A percentile compares a stretch with the other conserved stretches of the same genome.
phyloP scores from a whole-genome alignment of 1,140 invertebrate species.

The Neocloeon triangulifer region DNA sequence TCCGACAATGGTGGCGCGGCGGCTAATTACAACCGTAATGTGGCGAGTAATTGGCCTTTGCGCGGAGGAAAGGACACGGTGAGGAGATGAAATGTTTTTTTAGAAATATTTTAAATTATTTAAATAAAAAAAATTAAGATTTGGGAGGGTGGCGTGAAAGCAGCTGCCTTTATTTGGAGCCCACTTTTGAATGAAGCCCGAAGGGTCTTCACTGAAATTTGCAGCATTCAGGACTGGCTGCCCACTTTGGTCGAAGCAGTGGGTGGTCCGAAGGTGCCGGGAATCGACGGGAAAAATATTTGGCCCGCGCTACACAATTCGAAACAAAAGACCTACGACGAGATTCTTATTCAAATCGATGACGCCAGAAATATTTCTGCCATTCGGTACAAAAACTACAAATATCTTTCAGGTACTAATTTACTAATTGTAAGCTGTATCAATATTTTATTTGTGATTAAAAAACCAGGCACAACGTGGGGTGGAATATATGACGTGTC shows the following conservation, averaged over 20 bases:
- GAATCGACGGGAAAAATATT: constrained; percentile 23
- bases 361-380: constrained; percentile 7
- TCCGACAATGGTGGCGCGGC: constrained; percentile 21
- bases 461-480: background rate
- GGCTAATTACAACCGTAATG: background rate
- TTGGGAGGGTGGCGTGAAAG: constrained; percentile 43
- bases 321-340: constrained; percentile 4
- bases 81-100: constrained; percentile 1
- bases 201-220: constrained; percentile 28
- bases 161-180: constrained; percentile 30
- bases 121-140: too few species aligned
- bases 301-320: constrained; percentile 17
- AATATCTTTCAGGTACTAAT: background rate
- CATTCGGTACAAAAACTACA: background rate
- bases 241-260: constrained; percentile 34
- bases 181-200: constrained; percentile 17
- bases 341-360: constrained; percentile 15
- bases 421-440: background rate
- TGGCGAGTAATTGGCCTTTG: background rate
- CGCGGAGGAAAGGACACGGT: background rate
- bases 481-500: background rate
- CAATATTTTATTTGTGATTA: background rate
- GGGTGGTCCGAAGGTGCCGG: constrained; percentile 19
- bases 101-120: too few species aligned
- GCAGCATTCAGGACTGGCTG: constrained; percentile 52